phyloP scores from a whole-genome alignment of 1,140 invertebrate species.

The Sycophila sp. region DNA sequence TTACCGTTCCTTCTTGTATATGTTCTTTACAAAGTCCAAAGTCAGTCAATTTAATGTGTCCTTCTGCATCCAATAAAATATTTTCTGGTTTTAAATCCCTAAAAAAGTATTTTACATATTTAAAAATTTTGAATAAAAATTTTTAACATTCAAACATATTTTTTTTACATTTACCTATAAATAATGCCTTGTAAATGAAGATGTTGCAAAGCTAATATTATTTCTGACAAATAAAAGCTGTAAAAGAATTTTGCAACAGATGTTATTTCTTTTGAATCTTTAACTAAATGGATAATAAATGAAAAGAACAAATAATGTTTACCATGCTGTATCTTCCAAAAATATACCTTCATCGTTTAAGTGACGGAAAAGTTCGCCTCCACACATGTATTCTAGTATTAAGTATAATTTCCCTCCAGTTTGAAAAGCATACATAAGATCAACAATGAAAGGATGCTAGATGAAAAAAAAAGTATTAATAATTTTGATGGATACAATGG shows the following conservation, averaged over 20 bases:
- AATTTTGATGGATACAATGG: slow-evolving; percentile 1
- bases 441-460: slow-evolving; percentile 99
- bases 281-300: slow-evolving; percentile 1
- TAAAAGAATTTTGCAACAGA: too few species aligned
- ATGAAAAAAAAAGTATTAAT: slow-evolving; percentile 44
- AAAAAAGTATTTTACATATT: slow-evolving; percentile 30
- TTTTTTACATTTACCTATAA: slow-evolving; percentile 70
- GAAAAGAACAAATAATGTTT: slow-evolving; percentile 55
- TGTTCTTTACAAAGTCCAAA: slow-evolving; percentile 99
- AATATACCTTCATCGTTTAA: slow-evolving; percentile 98
- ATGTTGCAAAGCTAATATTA: slow-evolving; percentile 96
- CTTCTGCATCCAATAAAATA: slow-evolving; percentile 91
- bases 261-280: too few species aligned
- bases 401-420: slow-evolving; percentile 97
- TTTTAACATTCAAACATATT: not conserved
- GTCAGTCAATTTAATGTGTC: slow-evolving; percentile 99
- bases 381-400: slow-evolving; percentile 97
- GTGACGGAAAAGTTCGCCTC: slow-evolving; percentile 98
- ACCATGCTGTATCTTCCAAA: slow-evolving; percentile 96
- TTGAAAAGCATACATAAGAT: slow-evolving; percentile 99
- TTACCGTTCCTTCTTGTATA: slow-evolving; percentile 93
- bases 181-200: slow-evolving; percentile 96
- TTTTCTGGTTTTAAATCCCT: slow-evolving; percentile 99
- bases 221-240: slow-evolving; percentile 98
- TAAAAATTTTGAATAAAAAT: not conserved